Percentiles rank a stretch among this genome's conserved stretches.
phyloP scores from a whole-genome alignment of 2,797 vertebrate species.

The Trichosurus vulpecula region DNA sequence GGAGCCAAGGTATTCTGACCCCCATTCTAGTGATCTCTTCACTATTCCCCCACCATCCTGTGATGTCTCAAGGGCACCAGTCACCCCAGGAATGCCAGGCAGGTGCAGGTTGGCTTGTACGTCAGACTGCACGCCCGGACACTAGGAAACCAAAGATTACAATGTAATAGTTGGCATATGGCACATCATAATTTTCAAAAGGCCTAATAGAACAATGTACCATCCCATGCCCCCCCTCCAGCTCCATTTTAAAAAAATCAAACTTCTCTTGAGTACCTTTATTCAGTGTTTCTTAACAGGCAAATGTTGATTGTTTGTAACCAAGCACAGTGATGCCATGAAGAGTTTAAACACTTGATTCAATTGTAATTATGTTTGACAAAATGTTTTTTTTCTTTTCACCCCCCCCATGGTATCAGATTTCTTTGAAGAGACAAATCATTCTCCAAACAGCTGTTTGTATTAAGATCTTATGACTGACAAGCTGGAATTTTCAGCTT shows the following conservation, averaged over 20 bases:
- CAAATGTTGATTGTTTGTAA: constrained; percentile 12
- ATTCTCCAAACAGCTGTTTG: constrained; percentile 69
- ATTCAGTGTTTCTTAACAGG: constrained; percentile 44
- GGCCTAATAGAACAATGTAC: not conserved
- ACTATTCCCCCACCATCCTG: not conserved
- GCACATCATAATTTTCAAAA: not conserved
- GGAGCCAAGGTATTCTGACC: not conserved
- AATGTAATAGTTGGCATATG: constrained; percentile 39
- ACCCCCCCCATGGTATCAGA: constrained; percentile 31
- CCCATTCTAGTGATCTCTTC: not conserved
- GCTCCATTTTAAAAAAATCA: constrained; percentile 38
- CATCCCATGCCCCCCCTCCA: not conserved
- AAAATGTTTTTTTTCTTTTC: not conserved
- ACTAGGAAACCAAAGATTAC: not conserved
- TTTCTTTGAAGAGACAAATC: constrained; percentile 68
- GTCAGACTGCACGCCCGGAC: not conserved
- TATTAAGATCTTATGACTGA: constrained; percentile 64
- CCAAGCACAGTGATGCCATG: constrained; percentile 10
- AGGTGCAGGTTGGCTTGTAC: not conserved
- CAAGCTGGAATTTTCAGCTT: constrained; percentile 70
- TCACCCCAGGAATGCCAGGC: not conserved
- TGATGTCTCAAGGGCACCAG: not conserved
- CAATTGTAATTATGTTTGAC: constrained; percentile 53
- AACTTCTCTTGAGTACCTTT: constrained; percentile 23
- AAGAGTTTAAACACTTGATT: constrained; percentile 49